Base-by-base conservation (phyloP, 2,888 invertebrate species). In the Plagiodera versicolora region DNA sequence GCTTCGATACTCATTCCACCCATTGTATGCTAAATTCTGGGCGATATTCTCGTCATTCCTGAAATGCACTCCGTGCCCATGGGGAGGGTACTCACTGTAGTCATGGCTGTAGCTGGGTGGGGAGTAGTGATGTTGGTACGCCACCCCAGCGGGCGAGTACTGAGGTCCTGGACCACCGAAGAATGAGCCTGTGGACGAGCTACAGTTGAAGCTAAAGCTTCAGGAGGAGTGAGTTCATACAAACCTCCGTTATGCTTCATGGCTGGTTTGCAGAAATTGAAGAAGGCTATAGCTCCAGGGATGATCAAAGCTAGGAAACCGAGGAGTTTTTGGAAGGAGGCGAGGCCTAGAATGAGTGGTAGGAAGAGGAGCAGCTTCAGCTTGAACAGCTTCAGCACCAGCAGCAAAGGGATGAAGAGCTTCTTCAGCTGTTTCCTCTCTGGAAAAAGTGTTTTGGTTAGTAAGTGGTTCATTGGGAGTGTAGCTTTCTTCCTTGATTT, bases 321-420 rank as follows among this genome's bases (percentile, higher is more conserved):
- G 0, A 93, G 84, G 78, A 93, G 85, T 75, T 93, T 93, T 81
- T 93, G 92, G 75, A 93, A 90, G 52, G 93, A 92, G 24, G 89
- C 92, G 67, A 93, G 82, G 1, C 93, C 93, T 49, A 93, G 83
- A 67, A 93, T 92, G 68, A 93, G 84, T 1, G 93, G 93, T 78
- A 93, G 80, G 83, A 93, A 92, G 4, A 93, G 82, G 2, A 93
- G 82, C 54, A 93, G 82, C 76, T 93, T 93, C 76, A 93, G 76
- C 80, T 93, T 93, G 84, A 93, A 93, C 70, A 93, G 82, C 80
- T 93, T 93, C 68, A 93, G 79, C 67, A 93, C 88, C 71, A 93
- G 81, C 74, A 93, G 80, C 84, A 93, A 85, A 0, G 93, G 93
- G 65, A 93, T 90, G 75, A 93, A 87, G 46, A 93, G 83, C 77